A percentile compares a stretch with the other conserved stretches of the same genome.
Conservation (phyloP, 2,888 invertebrate species). For the Caenorhabditis becei region DNA sequence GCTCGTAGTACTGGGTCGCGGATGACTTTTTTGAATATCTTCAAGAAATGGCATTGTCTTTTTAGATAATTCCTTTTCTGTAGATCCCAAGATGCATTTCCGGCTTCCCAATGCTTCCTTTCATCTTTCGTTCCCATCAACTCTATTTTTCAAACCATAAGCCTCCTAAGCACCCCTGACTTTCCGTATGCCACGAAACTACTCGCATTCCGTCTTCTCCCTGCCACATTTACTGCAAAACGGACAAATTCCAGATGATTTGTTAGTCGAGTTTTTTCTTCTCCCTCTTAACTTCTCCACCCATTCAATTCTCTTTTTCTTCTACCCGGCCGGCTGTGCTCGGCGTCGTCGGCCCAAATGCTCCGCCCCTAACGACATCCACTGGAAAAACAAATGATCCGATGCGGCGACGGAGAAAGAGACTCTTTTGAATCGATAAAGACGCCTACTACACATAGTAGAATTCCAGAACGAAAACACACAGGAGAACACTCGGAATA, state of each 20-base stretch:
- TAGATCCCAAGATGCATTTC: not conserved
- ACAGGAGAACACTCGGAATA: too few relatives aligned
- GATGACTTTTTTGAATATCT: slow-evolving; percentile 74
- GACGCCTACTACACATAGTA: slow-evolving; percentile 14
- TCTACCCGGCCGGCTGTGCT: slow-evolving; percentile 40
- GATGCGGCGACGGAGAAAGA: slow-evolving; percentile 18
- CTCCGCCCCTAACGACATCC: slow-evolving; percentile 54
- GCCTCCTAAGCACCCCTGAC: slow-evolving; percentile 48
- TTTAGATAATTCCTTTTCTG: not conserved
- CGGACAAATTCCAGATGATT: slow-evolving; percentile 58
- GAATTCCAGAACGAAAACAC: too few relatives aligned
- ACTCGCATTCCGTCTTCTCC: slow-evolving; percentile 7
- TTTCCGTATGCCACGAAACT: slow-evolving; percentile 28
- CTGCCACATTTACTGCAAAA: slow-evolving; percentile 48
- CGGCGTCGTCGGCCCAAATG: slow-evolving; percentile 22
- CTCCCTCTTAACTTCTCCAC: slow-evolving; percentile 50
- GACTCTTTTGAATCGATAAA: slow-evolving; percentile 39
- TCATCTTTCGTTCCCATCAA: slow-evolving; percentile 12
- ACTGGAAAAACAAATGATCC: slow-evolving; percentile 60
- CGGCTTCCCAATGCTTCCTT: not conserved
- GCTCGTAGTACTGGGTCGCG: slow-evolving; percentile 68
- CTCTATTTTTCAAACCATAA: slow-evolving; percentile 30
- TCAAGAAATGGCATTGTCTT: too few relatives aligned
- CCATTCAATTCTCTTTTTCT: slow-evolving; percentile 47
- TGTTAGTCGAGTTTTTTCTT: slow-evolving; percentile 50